Evolutionary conservation across 2,888 invertebrate species (phyloP), one percentile per base, ranked within the genome.

Genomic region (Melanargia galathea): DNA sequence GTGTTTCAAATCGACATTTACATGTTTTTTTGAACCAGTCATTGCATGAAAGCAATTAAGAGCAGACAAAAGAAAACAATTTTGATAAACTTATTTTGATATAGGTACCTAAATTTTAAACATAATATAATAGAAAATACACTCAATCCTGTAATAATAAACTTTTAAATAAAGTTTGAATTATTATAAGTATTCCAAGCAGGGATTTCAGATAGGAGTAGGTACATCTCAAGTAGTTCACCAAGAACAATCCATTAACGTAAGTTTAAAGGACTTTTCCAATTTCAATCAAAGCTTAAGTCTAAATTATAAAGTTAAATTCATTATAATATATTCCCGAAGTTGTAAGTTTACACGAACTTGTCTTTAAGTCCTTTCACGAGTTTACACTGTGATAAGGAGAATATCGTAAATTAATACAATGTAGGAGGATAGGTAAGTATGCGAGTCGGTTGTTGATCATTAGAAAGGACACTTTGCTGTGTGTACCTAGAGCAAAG

Each of bases 281-380:
- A 63, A 67, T 66, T 67, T 51, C 63, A 62, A 65, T 68, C 67
- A 66, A 68, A 66, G 63, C 67, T 66, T 62, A 63, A 67, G 46
- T 62, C 63, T 66, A 64, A 68, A 66, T 68, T 68, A 68, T 66
- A 63, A 66, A 68, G 66, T 64, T 66, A 66, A 68, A 62, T 63
- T 66, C 62, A 68, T n/a, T n/a, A n/a, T 66, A 68, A 68, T 66
- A 63, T 63, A 60, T 66, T 65, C 62, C 56, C 51, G 48, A 62
- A 68, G 60, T 65, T 62, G 60, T 61, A 63, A 63, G 67, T 68
- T 18, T 66, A 67, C 63, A 57, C 51, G 58, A 66, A 65, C 59
- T 60, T 67, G 65, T 75, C 73, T 71, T 22, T 59, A 59, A 63
- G 61, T 55, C 56, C 64, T 48, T 43, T 40, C 48, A 56, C 56